Evolutionary conservation across 2,113 vertebrate genomes (phyloP).

Genomic region (Morone chrysops): DNA sequence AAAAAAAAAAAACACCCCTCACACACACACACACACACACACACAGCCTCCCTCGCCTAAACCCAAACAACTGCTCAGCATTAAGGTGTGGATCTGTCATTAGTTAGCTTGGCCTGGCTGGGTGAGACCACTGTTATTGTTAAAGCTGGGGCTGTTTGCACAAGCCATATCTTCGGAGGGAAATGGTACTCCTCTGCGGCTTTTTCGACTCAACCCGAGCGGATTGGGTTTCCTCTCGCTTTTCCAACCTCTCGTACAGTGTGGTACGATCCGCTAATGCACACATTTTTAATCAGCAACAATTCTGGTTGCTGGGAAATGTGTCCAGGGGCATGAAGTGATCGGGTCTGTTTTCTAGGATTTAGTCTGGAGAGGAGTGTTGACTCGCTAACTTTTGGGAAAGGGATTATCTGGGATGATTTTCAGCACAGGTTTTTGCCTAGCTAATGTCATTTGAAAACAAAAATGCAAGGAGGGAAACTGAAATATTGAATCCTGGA

Average conservation of each 20-base stretch:
- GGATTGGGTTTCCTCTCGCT: constrained; percentile 72
- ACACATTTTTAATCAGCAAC: constrained; percentile 72
- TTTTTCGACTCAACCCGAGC: constrained; percentile 65
- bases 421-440: constrained; percentile 28
- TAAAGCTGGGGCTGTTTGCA: constrained; percentile 79
- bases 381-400: constrained; percentile 18
- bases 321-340: constrained; percentile 41
- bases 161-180: constrained; percentile 81
- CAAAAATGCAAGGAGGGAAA: not conserved
- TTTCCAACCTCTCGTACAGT: constrained; percentile 44
- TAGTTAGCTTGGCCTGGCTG: constrained; percentile 79
- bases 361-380: constrained; percentile 36
- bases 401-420: not conserved
- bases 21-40: constrained; percentile 33
- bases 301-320: constrained; percentile 59
- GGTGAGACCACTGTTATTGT: constrained; percentile 81
- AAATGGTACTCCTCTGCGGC: constrained; percentile 76
- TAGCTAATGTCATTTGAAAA: constrained; percentile 9
- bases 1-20: constrained; percentile 22
- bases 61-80: constrained; percentile 81
- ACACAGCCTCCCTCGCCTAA: constrained; percentile 48
- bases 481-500: not conserved
- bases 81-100: constrained; percentile 85
- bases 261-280: constrained; percentile 57
- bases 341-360: constrained; percentile 33